Percentiles rank a stretch among this genome's conserved stretches.
Evolutionary conservation across 2,888 invertebrate species (phyloP).

Genomic region (Caenorhabditis angaria): DNA sequence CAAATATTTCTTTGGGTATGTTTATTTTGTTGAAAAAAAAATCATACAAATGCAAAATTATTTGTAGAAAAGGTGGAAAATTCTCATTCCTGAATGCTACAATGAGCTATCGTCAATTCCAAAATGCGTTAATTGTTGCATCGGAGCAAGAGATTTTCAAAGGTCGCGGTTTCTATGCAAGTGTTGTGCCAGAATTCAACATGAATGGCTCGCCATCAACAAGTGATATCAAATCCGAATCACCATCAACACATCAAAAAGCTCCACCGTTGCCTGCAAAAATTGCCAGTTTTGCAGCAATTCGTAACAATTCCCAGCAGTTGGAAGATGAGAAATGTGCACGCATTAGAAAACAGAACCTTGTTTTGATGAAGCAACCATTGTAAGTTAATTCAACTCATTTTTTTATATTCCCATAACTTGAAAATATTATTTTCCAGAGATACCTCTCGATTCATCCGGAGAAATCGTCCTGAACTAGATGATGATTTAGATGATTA

Average conservation of each 20-base stretch:
- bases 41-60: neutral
- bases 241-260: neutral
- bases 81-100: neutral
- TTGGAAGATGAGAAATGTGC: neutral
- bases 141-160: neutral
- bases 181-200: too few relatives aligned
- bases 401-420: neutral
- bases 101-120: neutral
- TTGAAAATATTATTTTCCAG: neutral
- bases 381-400: neutral
- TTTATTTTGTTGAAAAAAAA: neutral
- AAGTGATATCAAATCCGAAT: neutral
- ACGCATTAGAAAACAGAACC: neutral
- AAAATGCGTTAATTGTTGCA: neutral
- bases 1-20: constrained; percentile 5
- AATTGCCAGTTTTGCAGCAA: neutral
- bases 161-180: neutral
- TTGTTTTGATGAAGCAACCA: neutral
- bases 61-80: neutral
- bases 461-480: neutral
- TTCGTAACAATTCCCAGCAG: neutral
- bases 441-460: neutral
- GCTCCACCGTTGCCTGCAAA: neutral
- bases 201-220: neutral
- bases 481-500: neutral